Evolutionary conservation across 92 coral and sea anemone species (phyloP).

Genomic region (Porites cylindrica): DNA sequence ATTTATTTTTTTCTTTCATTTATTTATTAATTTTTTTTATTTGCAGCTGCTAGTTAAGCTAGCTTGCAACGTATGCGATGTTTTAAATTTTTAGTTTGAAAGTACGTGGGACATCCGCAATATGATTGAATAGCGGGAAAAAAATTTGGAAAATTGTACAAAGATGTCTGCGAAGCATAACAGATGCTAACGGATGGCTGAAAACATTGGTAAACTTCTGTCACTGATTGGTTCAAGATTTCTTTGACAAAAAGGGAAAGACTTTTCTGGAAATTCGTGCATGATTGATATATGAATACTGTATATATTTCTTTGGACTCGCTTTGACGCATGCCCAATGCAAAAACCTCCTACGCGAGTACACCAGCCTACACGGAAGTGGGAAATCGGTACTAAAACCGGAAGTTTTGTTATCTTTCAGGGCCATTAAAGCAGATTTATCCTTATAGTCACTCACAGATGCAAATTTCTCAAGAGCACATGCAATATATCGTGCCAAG

Average conservation of each 20-base stretch:
- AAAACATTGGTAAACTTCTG: not conserved
- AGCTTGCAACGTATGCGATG: not conserved
- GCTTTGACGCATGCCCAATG: constrained; percentile 11
- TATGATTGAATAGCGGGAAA: not conserved
- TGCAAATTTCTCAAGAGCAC: not conserved
- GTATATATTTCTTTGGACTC: not conserved
- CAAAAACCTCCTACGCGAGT: constrained; percentile 19
- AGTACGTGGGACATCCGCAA: not conserved
- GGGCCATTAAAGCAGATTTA: not conserved
- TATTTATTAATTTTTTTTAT: not conserved
- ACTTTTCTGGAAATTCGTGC: not conserved
- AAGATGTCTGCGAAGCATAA: too few relatives aligned
- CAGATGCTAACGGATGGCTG: too few relatives aligned
- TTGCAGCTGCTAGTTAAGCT: not conserved
- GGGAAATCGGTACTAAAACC: not conserved
- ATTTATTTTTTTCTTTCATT: too few relatives aligned
- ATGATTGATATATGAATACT: not conserved
- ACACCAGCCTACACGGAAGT: constrained; percentile 36
- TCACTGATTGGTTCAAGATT: not conserved
- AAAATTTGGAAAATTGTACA: not conserved
- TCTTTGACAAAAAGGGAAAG: too few relatives aligned
- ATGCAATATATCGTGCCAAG: not conserved
- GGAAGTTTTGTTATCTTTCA: not conserved
- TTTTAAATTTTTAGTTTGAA: not conserved
- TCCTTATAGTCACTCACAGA: not conserved